Evolutionary conservation across 2,888 invertebrate genomes (phyloP), one percentile per base, ranked within the genome.

Genomic region (Metalampra italica): DNA sequence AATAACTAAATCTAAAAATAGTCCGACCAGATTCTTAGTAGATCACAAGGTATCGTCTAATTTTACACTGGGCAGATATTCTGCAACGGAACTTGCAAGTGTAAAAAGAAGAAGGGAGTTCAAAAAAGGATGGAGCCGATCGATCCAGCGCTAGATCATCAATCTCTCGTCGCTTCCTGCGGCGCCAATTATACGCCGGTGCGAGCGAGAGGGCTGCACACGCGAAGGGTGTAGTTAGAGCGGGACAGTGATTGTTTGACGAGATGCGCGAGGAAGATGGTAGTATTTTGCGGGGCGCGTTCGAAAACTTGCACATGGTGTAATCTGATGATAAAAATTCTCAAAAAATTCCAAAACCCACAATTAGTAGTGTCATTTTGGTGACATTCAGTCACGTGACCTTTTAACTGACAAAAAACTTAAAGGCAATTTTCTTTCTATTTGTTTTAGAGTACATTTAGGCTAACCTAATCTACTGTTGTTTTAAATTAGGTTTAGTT

Each of bases 151-250:
- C 73, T 79, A 80, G 78, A 80, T 82, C 83, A 82, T 85, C 82
- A 82, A 82, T 81, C 81, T 77, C 67, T 75, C 68, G 59, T 55
- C 71, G 76, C 75, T 82, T 85, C 83, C 83, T 82, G 76, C 72
- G 77, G 64, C 64, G 76, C 76, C 72, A 75, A 75, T 78, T 75
- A 74, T 70, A 59, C 60, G 66, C 62, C 61, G 54, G 69, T 61
- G 66, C 53, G 76, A 76, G 56, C 34, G 71, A 57, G 77, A 76
- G 13, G 50, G 57, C 30, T 9, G 22, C 50, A 64, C 49, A 15
- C 8, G 11, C 14, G 13, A 14, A 11, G 38, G 9, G 34, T 54
- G 15, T 49, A 13, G 66, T 64, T 39, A 49, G 72, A 76, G 62
- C 54, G 52, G 57, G 61, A 69, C 41, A 41, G 29, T 32, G 50